phyloP scores from a whole-genome alignment of 2,888 invertebrate genomes.

The Fissipunctia ypsillon region DNA sequence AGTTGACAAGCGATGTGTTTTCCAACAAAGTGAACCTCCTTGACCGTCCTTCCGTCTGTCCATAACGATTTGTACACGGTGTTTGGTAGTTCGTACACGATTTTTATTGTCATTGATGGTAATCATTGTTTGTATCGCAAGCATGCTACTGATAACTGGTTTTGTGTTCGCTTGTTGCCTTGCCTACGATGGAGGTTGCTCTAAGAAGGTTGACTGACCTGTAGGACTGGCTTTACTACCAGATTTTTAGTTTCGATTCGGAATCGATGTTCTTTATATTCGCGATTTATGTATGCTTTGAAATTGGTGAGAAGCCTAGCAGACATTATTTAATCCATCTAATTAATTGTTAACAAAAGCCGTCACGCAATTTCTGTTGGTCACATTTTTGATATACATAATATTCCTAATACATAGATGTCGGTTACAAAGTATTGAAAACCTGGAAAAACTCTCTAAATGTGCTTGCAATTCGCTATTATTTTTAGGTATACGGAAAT shows the following conservation, averaged over 20 bases:
- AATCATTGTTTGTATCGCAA: conserved; percentile 44
- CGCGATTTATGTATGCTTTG: neutral
- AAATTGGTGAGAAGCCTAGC: neutral
- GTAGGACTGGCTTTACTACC: conserved; percentile 17
- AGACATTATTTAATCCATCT: neutral
- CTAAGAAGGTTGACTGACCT: conserved; percentile 49
- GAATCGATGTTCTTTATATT: neutral
- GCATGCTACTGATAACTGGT: conserved; percentile 53
- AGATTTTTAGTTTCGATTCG: conserved; percentile 8
- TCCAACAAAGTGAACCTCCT: conserved; percentile 54
- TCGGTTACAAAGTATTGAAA: neutral
- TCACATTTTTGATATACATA: neutral
- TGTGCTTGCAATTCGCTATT: neutral
- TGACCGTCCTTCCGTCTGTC: conserved; percentile 41
- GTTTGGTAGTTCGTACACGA: conserved; percentile 55
- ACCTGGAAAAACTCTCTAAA: neutral
- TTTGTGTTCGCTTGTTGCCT: conserved; percentile 38
- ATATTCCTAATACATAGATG: neutral
- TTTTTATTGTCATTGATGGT: conserved; percentile 47
- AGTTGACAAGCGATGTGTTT: conserved; percentile 45
- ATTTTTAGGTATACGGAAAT: conserved; percentile 1
- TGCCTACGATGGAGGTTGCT: conserved; percentile 23
- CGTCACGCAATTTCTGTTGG: neutral
- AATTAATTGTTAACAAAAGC: neutral
- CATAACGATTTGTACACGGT: conserved; percentile 24